phyloP scores from a whole-genome alignment of 2,113 vertebrate genomes.

The Heptranchias perlo region DNA sequence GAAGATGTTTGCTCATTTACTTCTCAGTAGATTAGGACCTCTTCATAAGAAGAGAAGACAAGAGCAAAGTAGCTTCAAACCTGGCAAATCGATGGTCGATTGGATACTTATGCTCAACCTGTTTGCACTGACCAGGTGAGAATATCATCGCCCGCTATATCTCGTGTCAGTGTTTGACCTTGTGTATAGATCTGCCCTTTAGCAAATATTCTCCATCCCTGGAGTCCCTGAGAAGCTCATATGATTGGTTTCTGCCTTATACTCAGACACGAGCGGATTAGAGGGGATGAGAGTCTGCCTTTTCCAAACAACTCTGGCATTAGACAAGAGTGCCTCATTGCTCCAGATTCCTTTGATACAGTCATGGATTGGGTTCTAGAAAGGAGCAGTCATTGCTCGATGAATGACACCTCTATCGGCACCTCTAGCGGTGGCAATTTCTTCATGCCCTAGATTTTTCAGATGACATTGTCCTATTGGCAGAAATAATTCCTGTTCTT shows the following conservation, averaged over 20 bases:
- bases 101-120: neutral
- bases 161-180: neutral
- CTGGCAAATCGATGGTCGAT: neutral
- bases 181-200: neutral
- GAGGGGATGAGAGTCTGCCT: neutral
- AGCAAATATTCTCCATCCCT: neutral
- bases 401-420: neutral
- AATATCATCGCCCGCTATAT: neutral
- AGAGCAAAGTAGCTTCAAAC: neutral
- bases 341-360: neutral
- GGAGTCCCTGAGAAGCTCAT: neutral
- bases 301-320: neutral
- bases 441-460: neutral
- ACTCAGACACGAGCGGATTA: neutral
- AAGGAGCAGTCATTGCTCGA: neutral
- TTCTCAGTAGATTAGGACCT: neutral
- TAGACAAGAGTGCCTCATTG: neutral
- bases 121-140: neutral
- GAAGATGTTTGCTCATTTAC: neutral
- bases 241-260: neutral
- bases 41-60: neutral
- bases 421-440: neutral
- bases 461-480: neutral
- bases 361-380: neutral
- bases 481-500: neutral